These are phyloP conservation scores for Watsonalla cultraria DNA, from an alignment of 2,888 invertebrate species.

Conservation along the genomic window DNA sequence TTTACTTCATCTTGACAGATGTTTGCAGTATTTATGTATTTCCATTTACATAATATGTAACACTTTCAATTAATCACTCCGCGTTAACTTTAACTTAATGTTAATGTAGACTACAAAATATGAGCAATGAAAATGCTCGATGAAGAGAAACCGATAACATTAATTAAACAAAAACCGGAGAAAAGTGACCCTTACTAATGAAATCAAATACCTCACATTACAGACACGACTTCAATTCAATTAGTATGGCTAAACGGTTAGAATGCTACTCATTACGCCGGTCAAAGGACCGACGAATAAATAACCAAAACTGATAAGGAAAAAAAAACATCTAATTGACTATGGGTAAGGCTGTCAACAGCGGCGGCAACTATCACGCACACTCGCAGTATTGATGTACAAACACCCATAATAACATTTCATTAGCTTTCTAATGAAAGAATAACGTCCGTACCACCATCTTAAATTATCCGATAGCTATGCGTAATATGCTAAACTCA, in stretches of 20 bases:
- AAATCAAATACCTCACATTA: slow-evolving; percentile 49
- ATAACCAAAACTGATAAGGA: slow-evolving; percentile 31
- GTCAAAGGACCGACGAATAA: slow-evolving; percentile 39
- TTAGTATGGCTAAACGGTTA: slow-evolving; percentile 48
- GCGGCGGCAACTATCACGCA: slow-evolving; percentile 42
- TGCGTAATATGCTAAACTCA: slow-evolving; percentile 23
- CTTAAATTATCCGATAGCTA: slow-evolving; percentile 33
- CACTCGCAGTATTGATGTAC: slow-evolving; percentile 24
- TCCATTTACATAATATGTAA: too few species aligned
- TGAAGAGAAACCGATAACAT: not conserved
- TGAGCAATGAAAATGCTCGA: not conserved
- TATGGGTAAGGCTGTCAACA: slow-evolving; percentile 32
- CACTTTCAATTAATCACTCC: too few species aligned
- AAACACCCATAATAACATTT: slow-evolving; percentile 4
- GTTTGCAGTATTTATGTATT: too few species aligned
- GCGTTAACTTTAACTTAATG: too few species aligned
- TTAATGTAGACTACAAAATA: not conserved
- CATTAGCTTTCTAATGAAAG: slow-evolving; percentile 32
- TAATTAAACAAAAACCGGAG: slow-evolving; percentile 2
- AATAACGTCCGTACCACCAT: slow-evolving; percentile 28
- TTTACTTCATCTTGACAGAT: too few species aligned
- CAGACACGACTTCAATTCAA: slow-evolving; percentile 48
- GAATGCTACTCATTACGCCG: slow-evolving; percentile 48
- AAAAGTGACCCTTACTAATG: slow-evolving; percentile 35
- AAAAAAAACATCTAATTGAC: slow-evolving; percentile 50